phyloP scores from a whole-genome alignment of 2,797 vertebrate species.

The Paratrypauchen microcephalus region DNA sequence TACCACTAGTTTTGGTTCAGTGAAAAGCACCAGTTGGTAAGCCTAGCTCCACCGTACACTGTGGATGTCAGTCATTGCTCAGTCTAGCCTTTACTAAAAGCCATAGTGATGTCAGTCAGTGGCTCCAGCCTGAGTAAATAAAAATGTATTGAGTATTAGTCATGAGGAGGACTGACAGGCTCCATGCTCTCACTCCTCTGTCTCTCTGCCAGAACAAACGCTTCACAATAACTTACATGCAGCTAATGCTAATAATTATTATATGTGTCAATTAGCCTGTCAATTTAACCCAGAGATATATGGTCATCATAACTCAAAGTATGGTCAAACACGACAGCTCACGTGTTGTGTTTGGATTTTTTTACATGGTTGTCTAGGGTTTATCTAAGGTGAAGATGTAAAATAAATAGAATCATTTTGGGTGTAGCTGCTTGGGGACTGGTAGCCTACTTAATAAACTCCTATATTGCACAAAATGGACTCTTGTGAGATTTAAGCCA shows the following conservation, averaged over 20 bases:
- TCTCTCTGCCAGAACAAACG: background rate
- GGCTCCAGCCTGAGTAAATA: slow-evolving; percentile 21
- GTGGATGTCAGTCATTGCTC: background rate
- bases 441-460: background rate
- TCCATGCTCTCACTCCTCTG: background rate
- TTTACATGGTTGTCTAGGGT: background rate
- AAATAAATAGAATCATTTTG: background rate
- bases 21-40: background rate
- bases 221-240: background rate
- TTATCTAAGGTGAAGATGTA: background rate
- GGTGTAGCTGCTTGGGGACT: too few relatives aligned
- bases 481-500: too few relatives aligned
- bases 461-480: too few relatives aligned
- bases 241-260: background rate
- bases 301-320: background rate
- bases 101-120: slow-evolving; percentile 52
- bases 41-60: background rate
- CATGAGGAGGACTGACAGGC: background rate
- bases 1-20: background rate
- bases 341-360: background rate
- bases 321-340: too few relatives aligned
- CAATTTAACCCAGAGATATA: background rate
- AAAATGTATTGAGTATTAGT: slow-evolving; percentile 8
- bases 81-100: slow-evolving; percentile 50
- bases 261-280: background rate